These are phyloP conservation scores for Callospermophilus lateralis DNA, from an alignment of 2,113 vertebrate species.

Conservation along the genomic window DNA sequence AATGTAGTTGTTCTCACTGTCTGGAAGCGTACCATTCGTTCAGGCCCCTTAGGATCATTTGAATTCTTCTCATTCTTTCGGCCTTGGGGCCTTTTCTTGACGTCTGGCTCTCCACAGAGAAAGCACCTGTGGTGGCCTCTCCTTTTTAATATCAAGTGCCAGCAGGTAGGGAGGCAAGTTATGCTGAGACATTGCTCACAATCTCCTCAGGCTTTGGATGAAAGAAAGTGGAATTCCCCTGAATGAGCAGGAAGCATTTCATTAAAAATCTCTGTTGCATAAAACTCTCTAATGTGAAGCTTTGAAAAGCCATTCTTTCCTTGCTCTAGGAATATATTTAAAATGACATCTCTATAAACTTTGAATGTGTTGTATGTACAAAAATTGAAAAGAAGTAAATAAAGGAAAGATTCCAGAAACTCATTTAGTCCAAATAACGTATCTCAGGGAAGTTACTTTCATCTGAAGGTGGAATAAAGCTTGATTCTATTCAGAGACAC, in stretches of 20 bases:
- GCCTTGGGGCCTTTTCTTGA: conserved; percentile 50
- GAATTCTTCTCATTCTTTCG: conserved; percentile 65
- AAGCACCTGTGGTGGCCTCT: conserved; percentile 58
- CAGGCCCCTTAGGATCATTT: background rate
- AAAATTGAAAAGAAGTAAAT: conserved; percentile 63
- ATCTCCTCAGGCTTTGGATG: conserved; percentile 68
- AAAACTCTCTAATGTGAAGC: conserved; percentile 57
- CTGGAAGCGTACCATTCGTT: background rate
- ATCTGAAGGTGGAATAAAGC: conserved; percentile 44
- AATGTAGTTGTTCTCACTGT: background rate
- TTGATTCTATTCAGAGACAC: conserved; percentile 51
- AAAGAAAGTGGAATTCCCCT: conserved; percentile 75
- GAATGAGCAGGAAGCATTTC: conserved; percentile 40
- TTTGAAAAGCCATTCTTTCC: conserved; percentile 56
- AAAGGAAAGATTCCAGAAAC: conserved; percentile 42
- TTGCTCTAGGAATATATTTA: conserved; percentile 48
- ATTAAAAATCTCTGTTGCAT: conserved; percentile 69
- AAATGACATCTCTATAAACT: conserved; percentile 72
- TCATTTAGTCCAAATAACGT: conserved; percentile 48
- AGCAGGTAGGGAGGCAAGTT: conserved; percentile 54
- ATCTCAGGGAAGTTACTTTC: conserved; percentile 60
- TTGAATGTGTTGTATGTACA: conserved; percentile 19
- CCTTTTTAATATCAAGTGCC: conserved; percentile 62
- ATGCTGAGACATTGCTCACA: conserved; percentile 53
- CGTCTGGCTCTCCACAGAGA: conserved; percentile 52